A percentile compares a stretch with the other conserved stretches of the same genome.
These are phyloP conservation scores for Enoplosus armatus DNA, from an alignment of 2,797 vertebrate species.

Conservation along the genomic window DNA sequence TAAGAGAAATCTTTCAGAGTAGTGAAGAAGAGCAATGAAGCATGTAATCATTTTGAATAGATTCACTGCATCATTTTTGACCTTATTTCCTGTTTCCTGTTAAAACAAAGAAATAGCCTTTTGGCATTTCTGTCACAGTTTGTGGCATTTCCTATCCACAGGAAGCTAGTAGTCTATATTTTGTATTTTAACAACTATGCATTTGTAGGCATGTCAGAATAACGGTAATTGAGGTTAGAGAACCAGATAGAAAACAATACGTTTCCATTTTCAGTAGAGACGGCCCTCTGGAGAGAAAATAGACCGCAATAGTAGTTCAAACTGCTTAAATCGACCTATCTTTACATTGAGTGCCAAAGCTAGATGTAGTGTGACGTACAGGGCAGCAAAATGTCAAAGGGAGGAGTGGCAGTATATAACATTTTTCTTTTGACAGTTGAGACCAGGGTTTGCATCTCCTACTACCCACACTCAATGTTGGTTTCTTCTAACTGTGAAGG, in stretches of 20 bases:
- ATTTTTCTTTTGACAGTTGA: constrained; percentile 29
- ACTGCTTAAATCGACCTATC: constrained; percentile 16
- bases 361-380: constrained; percentile 36
- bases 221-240: neutral
- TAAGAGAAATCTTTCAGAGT: constrained; percentile 77
- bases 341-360: constrained; percentile 36
- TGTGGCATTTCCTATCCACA: constrained; percentile 46
- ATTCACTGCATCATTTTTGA: constrained; percentile 82
- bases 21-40: constrained; percentile 73
- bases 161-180: constrained; percentile 31
- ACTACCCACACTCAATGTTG: neutral
- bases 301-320: neutral
- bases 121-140: constrained; percentile 62
- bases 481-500: neutral
- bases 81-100: constrained; percentile 81
- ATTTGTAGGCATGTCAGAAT: constrained; percentile 27
- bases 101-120: constrained; percentile 79
- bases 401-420: constrained; percentile 11
- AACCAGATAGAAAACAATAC: constrained; percentile 18
- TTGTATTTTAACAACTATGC: constrained; percentile 22
- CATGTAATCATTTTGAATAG: constrained; percentile 80
- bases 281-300: neutral
- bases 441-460: constrained; percentile 19
- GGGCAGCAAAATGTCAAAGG: constrained; percentile 11
- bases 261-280: constrained; percentile 35